Evolutionary conservation across 2,113 vertebrate genomes (phyloP).

Genomic region (Beaufortia kweichowensis): DNA sequence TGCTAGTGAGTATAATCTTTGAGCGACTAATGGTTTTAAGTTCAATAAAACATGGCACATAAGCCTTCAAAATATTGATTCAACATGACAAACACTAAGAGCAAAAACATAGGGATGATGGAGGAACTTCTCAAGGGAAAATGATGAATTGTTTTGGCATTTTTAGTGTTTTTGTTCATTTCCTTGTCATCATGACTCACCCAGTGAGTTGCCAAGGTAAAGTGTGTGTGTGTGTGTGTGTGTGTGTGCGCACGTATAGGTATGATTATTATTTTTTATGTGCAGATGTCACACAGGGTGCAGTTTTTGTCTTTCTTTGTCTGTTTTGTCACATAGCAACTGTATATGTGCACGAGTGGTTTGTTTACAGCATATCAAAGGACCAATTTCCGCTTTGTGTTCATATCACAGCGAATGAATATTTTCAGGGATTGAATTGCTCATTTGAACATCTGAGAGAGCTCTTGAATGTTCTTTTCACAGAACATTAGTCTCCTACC

Average conservation of each 20-base stretch:
- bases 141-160: conserved; percentile 12
- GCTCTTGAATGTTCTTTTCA: conserved; percentile 31
- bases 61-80: conserved; percentile 30
- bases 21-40: conserved; percentile 20
- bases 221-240: conserved; percentile 15
- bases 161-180: neutral
- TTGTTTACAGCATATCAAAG: conserved; percentile 32
- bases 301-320: neutral
- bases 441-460: conserved; percentile 20
- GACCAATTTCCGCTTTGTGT: conserved; percentile 25
- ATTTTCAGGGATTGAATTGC: conserved; percentile 17
- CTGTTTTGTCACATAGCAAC: neutral
- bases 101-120: conserved; percentile 19
- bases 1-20: conserved; percentile 5
- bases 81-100: conserved; percentile 32
- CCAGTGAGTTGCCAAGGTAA: conserved; percentile 25
- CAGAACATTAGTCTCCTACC: conserved; percentile 30
- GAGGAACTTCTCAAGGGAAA: neutral
- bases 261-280: neutral
- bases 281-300: conserved; percentile 11
- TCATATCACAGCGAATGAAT: neutral
- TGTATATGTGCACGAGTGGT: neutral
- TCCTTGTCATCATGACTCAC: conserved; percentile 31
- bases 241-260: conserved; percentile 15
- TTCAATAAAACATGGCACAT: conserved; percentile 32